phyloP scores from a whole-genome alignment of 2,797 vertebrate genomes.

The Enteromius unitaeniatus region DNA sequence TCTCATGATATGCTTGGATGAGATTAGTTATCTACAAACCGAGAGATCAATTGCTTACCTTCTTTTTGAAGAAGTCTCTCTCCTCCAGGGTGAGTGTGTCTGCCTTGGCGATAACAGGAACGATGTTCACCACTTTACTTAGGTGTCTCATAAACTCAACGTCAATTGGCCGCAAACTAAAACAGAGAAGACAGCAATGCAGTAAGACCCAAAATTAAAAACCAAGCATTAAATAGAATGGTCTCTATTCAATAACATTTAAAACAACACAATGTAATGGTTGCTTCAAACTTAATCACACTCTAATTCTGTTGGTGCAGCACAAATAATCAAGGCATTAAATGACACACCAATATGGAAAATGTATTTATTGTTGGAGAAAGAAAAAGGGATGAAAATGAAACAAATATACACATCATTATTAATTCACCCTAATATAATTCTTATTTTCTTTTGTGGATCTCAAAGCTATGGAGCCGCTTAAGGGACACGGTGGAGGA shows the following conservation, averaged over 20 bases:
- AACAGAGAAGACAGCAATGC: conserved; percentile 17
- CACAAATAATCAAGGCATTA: not conserved
- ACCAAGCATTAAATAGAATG: not conserved
- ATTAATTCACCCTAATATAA: not conserved
- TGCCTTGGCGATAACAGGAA: conserved; percentile 94
- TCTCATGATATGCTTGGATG: not conserved
- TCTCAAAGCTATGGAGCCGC: no score
- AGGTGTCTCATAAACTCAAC: conserved; percentile 97
- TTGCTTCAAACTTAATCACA: not conserved
- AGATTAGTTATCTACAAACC: not conserved
- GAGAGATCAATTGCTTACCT: conserved; percentile 75
- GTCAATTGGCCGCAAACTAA: conserved; percentile 90
- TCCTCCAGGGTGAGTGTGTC: conserved; percentile 97
- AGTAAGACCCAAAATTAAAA: not conserved
- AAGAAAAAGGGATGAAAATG: not conserved
- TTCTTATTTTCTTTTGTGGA: not conserved
- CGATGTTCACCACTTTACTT: conserved; percentile 97
- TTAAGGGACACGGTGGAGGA: no score
- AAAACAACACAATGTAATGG: no score
- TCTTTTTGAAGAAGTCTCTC: conserved; percentile 91
- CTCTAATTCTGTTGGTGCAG: not conserved
- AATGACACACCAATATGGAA: not conserved
- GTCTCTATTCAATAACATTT: not conserved
- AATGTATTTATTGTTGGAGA: not conserved
- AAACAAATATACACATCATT: not conserved